Evolutionary conservation across 2,113 vertebrate species (phyloP), one percentile per base, ranked within the genome.

Genomic region (Lagopus leucura): DNA sequence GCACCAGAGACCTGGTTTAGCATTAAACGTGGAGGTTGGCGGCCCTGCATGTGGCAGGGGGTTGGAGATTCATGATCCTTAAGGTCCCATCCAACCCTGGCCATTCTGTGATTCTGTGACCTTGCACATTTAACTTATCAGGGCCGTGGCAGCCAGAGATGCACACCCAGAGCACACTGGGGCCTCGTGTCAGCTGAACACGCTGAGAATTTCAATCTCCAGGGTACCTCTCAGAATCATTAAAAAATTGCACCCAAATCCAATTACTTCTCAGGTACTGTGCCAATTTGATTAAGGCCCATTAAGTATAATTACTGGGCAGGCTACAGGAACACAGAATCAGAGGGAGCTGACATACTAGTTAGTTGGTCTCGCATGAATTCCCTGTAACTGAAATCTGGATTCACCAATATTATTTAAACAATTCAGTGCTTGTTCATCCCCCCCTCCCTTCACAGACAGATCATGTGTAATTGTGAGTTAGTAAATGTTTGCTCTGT

Each of bases 231-330:
- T 85, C 81, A 91, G n/a, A 28, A 74, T 85, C 43, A 71, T 95
- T 94, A 92, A 96, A 88, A 87, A 94, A 86, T 69, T 83, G 52
- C 58, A 47, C 61, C 77, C n/a, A 94, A 90, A 92, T 94, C 69
- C 86, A 82, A 58, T 95, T 95, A 95, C 92, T 96, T 93, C 78
- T 88, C 95, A 95, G 92, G 90, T 95, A 92, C 89, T 74, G 64
- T 30, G 74, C 81, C 93, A 75, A 80, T 95, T 89, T 93, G 71
- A 72, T 97, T 95, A 87, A 85, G 90, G 74, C 36, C 34, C 61
- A 92, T 95, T 95, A 94, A 82, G 57, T 81, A 6, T 88, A 95
- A 96, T 95, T 95, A 95, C 84, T 0, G 21, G 34, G 60, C 80
- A 91, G 92, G 84, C 84, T 87, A 75, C 55, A 91, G 64, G 50